Evolutionary conservation across 2,113 vertebrate species (phyloP).

Genomic region (Accipiter virgatus): DNA sequence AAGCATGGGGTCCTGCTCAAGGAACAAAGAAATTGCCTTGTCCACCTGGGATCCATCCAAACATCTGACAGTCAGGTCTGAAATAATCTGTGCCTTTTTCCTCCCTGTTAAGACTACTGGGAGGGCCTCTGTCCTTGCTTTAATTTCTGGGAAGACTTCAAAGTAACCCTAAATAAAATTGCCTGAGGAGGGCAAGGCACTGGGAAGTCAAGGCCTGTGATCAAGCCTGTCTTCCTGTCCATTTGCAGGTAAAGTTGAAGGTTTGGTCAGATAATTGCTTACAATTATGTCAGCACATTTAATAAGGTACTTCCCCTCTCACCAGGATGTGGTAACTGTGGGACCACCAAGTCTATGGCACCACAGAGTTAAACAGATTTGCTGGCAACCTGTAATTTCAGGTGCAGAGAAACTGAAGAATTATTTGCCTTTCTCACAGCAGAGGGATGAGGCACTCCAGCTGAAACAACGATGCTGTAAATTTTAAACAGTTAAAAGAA

Average conservation of each 20-base stretch:
- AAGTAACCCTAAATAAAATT: not conserved
- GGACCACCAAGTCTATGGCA: not conserved
- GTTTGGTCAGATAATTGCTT: not conserved
- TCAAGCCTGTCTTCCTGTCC: not conserved
- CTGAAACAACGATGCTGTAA: not conserved
- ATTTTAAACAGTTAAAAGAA: not conserved
- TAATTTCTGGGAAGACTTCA: not conserved
- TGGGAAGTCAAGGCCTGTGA: not conserved
- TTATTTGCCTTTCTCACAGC: not conserved
- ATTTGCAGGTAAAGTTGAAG: constrained; percentile 4
- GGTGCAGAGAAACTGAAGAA: not conserved
- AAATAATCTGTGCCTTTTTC: not conserved
- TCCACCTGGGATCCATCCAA: not conserved
- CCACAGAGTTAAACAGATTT: not conserved
- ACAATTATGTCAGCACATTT: not conserved
- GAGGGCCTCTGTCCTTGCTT: not conserved
- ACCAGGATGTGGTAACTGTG: not conserved
- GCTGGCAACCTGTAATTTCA: not conserved
- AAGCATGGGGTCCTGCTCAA: not conserved
- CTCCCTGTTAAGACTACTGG: not conserved
- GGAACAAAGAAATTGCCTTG: not conserved
- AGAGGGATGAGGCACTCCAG: not conserved
- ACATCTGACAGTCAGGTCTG: not conserved
- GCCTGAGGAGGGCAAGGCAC: not conserved
- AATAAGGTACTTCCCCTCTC: not conserved